Percentiles rank a stretch among this genome's conserved stretches.
Conservation (phyloP, 2,797 vertebrate species). For the Pteronotus mesoamericanus region DNA sequence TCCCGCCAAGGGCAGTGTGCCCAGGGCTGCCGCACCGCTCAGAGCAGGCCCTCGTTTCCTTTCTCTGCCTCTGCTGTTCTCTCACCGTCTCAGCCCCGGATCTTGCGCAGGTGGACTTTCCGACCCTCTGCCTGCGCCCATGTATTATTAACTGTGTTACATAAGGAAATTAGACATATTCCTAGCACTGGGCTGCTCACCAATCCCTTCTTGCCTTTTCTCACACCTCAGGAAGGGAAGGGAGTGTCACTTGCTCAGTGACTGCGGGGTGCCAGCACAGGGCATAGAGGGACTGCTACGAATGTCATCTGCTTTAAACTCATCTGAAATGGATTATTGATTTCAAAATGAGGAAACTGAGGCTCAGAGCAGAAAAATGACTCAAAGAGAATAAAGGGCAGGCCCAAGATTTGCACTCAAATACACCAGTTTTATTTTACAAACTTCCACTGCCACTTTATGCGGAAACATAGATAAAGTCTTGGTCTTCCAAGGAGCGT, state of each 20-base stretch:
- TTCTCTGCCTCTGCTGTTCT: neutral
- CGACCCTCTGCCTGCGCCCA: neutral
- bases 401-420: neutral
- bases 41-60: neutral
- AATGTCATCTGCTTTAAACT: neutral
- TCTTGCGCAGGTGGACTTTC: neutral
- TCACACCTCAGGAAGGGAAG: neutral
- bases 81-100: neutral
- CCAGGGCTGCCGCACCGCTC: accelerated
- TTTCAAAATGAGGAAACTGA: neutral
- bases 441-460: neutral
- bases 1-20: neutral
- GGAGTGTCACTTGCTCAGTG: neutral
- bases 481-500: neutral
- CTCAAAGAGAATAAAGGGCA: neutral
- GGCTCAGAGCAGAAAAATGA: neutral
- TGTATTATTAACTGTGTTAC: neutral
- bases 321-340: neutral
- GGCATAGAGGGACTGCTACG: neutral
- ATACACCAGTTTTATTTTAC: neutral
- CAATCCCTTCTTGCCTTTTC: neutral
- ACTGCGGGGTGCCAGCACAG: neutral
- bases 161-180: neutral
- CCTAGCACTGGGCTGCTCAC: neutral
- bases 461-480: neutral